Conservation (phyloP, 2,888 invertebrate genomes). For the Drepana falcataria region DNA sequence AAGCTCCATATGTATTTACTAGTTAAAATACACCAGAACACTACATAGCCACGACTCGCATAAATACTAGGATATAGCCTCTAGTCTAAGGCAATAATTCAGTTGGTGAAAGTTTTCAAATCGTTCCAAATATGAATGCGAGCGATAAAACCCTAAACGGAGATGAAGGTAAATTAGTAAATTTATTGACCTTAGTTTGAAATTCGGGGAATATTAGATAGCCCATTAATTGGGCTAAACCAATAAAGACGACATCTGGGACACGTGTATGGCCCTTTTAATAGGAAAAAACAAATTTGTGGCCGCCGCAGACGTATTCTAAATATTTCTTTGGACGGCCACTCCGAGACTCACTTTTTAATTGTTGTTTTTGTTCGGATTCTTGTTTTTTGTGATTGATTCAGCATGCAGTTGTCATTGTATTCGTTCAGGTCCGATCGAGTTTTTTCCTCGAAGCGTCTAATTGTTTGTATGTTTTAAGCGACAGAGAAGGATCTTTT, state of each 20-base stretch:
- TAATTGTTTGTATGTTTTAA: conserved; percentile 76
- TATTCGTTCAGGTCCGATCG: conserved; percentile 70
- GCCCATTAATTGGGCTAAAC: conserved; percentile 71
- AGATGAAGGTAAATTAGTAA: conserved; percentile 52
- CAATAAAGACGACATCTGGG: conserved; percentile 73
- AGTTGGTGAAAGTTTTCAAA: not conserved
- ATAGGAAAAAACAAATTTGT: conserved; percentile 37
- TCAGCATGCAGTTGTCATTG: conserved; percentile 77
- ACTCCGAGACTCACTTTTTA: conserved; percentile 48
- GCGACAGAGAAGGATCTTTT: conserved; percentile 35
- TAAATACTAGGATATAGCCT: too few relatives aligned
- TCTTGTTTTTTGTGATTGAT: conserved; percentile 77
- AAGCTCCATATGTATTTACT: too few relatives aligned
- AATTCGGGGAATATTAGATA: conserved; percentile 61
- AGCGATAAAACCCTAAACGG: conserved; percentile 25
- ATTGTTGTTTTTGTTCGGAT: conserved; percentile 77
- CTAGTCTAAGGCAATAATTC: not conserved
- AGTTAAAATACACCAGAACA: too few relatives aligned
- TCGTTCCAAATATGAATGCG: conserved; percentile 17
- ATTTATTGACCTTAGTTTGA: conserved; percentile 47
- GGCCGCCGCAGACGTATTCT: conserved; percentile 50
- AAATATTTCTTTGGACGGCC: conserved; percentile 71
- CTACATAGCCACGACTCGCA: too few relatives aligned
- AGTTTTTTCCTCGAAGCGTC: conserved; percentile 55
- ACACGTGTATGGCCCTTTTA: conserved; percentile 58